phyloP scores from a whole-genome alignment of 2,113 vertebrate genomes.

The Australoheros scitulus region DNA sequence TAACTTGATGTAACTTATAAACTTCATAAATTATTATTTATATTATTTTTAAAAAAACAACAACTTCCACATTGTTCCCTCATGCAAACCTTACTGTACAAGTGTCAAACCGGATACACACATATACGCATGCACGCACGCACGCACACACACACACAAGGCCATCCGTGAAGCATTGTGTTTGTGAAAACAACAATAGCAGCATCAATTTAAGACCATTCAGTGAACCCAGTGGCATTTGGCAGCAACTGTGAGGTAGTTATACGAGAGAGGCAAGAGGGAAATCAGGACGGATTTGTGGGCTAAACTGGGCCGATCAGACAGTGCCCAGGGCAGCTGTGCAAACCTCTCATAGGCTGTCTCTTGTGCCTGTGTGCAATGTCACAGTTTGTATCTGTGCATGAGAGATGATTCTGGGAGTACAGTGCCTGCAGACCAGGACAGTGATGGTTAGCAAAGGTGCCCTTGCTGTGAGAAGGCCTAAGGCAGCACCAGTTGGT shows the following conservation, averaged over 20 bases:
- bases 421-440: constrained; percentile 49
- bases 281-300: constrained; percentile 35
- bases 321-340: constrained; percentile 52
- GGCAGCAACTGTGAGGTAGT: constrained; percentile 38
- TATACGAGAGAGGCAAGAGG: constrained; percentile 27
- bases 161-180: neutral
- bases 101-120: neutral
- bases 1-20: neutral
- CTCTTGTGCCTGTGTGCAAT: constrained; percentile 32
- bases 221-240: constrained; percentile 14
- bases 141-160: neutral
- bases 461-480: constrained; percentile 60
- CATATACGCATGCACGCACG: too few relatives aligned
- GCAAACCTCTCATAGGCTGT: constrained; percentile 50
- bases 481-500: constrained; percentile 41
- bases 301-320: constrained; percentile 47
- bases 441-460: constrained; percentile 45
- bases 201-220: constrained; percentile 15
- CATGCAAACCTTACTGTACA: neutral
- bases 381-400: constrained; percentile 42
- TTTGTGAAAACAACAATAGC: neutral
- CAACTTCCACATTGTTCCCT: neutral
- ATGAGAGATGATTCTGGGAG: constrained; percentile 46
- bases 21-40: rapidly evolving
- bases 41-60: neutral